Conservation (phyloP, 2,888 invertebrate species). For the Bembecia ichneumoniformis region DNA sequence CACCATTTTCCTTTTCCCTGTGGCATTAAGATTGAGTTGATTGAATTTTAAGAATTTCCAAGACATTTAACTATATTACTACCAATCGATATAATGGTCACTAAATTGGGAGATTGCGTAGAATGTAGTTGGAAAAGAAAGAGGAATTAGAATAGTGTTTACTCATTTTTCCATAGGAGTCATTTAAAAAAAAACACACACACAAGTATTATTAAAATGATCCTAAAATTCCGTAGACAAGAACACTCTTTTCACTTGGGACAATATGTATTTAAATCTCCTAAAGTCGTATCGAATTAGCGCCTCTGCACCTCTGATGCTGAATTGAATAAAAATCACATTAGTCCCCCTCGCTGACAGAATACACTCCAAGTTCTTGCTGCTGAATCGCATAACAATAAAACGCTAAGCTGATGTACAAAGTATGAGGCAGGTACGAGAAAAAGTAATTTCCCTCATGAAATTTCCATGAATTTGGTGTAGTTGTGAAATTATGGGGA, state of each 20-base stretch:
- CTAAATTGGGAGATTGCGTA: too few species aligned
- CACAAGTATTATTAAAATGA: too few species aligned
- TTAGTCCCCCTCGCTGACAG: not conserved
- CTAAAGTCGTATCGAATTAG: slow-evolving; percentile 31
- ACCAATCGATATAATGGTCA: too few species aligned
- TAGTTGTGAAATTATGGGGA: slow-evolving; percentile 13
- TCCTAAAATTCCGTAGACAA: too few species aligned
- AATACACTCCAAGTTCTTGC: slow-evolving; percentile 31
- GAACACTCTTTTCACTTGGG: not conserved
- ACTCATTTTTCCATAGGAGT: too few species aligned
- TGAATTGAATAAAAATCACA: slow-evolving; percentile 1
- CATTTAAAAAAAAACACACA: too few species aligned
- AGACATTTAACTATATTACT: too few species aligned
- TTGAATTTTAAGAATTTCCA: too few species aligned
- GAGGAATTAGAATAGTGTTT: too few species aligned
- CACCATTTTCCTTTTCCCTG: too few species aligned
- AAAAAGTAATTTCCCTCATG: not conserved
- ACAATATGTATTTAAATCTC: slow-evolving; percentile 8
- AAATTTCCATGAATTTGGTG: not conserved
- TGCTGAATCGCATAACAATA: slow-evolving; percentile 1
- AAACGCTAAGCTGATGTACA: not conserved
- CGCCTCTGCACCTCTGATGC: slow-evolving; percentile 10
- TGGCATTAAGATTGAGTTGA: too few species aligned
- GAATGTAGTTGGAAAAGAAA: too few species aligned
- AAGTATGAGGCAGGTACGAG: not conserved